These are phyloP conservation scores for Aramus guarauna DNA, from an alignment of 2,113 vertebrate genomes.

Conservation along the genomic window DNA sequence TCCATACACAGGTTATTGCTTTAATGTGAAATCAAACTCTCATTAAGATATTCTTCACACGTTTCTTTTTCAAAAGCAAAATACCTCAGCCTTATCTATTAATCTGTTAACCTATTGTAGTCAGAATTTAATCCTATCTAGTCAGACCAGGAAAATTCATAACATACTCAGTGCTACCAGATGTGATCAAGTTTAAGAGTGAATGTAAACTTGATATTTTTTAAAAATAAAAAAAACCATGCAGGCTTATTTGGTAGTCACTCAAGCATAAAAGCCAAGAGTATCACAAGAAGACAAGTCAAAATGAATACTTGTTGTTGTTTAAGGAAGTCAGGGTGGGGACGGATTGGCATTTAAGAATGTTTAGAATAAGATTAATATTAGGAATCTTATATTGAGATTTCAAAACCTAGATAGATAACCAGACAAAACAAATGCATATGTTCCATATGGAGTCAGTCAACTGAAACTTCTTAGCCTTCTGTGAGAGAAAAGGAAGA, in stretches of 20 bases:
- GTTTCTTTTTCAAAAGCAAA: background rate
- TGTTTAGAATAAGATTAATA: background rate
- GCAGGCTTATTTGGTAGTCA: background rate
- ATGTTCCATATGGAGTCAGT: accelerated
- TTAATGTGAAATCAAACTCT: background rate
- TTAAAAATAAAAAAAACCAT: background rate
- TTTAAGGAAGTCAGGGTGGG: background rate
- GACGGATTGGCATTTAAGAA: background rate
- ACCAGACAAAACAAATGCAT: background rate
- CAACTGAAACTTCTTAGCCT: background rate
- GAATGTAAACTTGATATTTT: background rate
- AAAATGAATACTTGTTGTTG: background rate
- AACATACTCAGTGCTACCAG: background rate
- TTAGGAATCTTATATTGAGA: background rate
- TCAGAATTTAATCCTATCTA: background rate
- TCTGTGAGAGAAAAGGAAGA: background rate
- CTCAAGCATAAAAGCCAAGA: background rate
- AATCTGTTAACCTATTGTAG: background rate
- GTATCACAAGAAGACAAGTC: background rate
- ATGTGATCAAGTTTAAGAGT: background rate
- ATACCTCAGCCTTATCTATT: background rate
- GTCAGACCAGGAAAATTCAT: background rate
- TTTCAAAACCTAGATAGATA: background rate
- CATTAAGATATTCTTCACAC: background rate
- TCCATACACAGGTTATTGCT: background rate